Conservation (phyloP, 30 jellyfish, hydroid and myxozoan species). For the Phacellophora camtschatica region DNA sequence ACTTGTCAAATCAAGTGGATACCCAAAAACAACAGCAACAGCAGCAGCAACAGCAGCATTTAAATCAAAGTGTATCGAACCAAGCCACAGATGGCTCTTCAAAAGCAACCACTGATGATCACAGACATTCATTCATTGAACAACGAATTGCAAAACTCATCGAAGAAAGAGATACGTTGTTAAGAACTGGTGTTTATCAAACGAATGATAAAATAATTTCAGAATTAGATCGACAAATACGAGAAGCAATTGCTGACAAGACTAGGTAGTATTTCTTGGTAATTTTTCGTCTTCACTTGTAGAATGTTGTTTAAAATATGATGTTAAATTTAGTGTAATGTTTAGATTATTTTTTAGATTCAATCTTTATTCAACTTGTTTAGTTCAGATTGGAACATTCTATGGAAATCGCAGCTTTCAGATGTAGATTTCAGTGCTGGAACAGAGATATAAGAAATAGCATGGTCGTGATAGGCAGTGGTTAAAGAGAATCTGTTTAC, state of each 20-base stretch:
- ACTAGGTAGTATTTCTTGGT: slow-evolving; percentile 17
- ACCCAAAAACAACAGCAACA: neutral
- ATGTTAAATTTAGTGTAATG: no score
- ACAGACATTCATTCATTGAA: neutral
- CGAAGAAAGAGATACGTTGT: slow-evolving; percentile 97
- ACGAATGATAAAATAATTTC: slow-evolving; percentile 86
- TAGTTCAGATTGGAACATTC: no score
- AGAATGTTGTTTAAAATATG: no score
- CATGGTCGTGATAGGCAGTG: no score
- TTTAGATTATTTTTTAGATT: no score
- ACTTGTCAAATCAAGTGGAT: neutral
- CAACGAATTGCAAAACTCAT: slow-evolving; percentile 85
- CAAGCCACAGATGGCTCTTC: neutral
- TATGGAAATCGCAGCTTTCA: no score
- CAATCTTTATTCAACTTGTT: no score
- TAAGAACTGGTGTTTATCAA: slow-evolving; percentile 96
- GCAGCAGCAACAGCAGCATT: neutral
- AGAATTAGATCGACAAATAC: slow-evolving; percentile 88
- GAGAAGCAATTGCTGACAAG: slow-evolving; percentile 59
- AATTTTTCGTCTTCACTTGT: no score
- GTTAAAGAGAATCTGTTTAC: no score
- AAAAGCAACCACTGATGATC: neutral
- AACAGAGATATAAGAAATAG: no score
- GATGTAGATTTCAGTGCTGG: no score
- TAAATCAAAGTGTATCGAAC: neutral